These are phyloP conservation scores for Tenthredo distinguenda DNA, from an alignment of 2,888 invertebrate species.

Conservation along the genomic window DNA sequence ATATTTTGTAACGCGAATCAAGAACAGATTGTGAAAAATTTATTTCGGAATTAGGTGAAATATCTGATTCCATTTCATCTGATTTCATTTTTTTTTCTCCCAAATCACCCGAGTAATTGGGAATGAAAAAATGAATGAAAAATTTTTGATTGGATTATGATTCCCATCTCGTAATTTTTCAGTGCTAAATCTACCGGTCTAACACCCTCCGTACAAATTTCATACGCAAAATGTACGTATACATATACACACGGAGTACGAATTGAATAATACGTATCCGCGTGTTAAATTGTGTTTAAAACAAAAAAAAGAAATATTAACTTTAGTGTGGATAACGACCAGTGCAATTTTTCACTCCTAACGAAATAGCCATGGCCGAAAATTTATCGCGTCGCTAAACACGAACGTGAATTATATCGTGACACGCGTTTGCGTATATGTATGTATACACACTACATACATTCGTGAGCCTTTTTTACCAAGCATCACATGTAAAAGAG, in stretches of 20 bases:
- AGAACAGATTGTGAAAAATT: too few species aligned
- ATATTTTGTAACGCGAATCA: too few species aligned
- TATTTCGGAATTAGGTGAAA: too few species aligned
- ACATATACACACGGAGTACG: background rate
- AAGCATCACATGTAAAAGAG: background rate
- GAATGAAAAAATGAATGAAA: background rate
- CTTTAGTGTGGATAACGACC: background rate
- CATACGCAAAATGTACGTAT: background rate
- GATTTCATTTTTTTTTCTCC: too few species aligned
- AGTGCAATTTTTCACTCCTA: slow-evolving; percentile 4
- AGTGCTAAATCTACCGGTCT: background rate
- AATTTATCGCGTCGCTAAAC: slow-evolving; percentile 11
- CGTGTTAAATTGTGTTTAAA: background rate
- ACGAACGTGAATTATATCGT: slow-evolving; percentile 3
- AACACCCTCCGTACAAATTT: background rate
- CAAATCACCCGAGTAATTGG: background rate
- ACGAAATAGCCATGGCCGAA: background rate
- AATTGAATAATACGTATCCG: background rate
- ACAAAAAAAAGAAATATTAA: background rate
- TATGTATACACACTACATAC: too few species aligned
- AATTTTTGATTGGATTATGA: background rate
- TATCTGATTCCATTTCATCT: too few species aligned
- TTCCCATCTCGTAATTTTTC: background rate
- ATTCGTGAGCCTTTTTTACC: too few species aligned
- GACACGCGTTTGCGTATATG: background rate